Conservation (phyloP, 2,113 vertebrate species). For the Tonatia bakeri region DNA sequence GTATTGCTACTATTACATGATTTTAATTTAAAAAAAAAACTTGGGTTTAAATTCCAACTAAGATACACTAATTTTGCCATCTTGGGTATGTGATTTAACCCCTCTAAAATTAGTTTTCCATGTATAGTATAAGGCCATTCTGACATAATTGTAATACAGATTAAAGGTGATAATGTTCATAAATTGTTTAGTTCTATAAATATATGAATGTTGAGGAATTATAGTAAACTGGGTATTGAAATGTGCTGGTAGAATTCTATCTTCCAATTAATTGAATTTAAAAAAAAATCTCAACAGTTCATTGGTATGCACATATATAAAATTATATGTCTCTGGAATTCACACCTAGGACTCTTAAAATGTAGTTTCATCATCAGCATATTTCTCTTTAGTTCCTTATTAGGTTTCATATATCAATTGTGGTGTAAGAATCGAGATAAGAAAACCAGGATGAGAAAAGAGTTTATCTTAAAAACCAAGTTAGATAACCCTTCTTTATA, state of each 20-base stretch:
- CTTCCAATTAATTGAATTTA: background rate
- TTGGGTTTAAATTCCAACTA: background rate
- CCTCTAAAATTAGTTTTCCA: background rate
- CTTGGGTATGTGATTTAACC: background rate
- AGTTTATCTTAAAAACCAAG: background rate
- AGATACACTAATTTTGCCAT: background rate
- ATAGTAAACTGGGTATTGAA: background rate
- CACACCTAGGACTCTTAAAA: background rate
- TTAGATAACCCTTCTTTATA: background rate
- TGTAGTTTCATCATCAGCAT: background rate
- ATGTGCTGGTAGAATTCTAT: background rate
- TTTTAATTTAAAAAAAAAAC: constrained; percentile 7
- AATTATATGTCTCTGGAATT: background rate
- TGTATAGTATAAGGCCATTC: background rate
- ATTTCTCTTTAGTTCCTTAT: background rate
- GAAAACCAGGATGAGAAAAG: background rate
- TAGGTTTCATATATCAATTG: background rate
- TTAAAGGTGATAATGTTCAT: background rate
- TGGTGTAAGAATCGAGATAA: background rate
- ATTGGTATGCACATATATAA: background rate
- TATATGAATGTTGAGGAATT: background rate
- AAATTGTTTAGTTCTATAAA: background rate
- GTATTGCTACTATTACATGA: background rate
- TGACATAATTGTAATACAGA: background rate
- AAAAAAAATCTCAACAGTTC: background rate